Conservation (phyloP, 2,888 invertebrate genomes). For the Lasioglossum pauxillum region DNA sequence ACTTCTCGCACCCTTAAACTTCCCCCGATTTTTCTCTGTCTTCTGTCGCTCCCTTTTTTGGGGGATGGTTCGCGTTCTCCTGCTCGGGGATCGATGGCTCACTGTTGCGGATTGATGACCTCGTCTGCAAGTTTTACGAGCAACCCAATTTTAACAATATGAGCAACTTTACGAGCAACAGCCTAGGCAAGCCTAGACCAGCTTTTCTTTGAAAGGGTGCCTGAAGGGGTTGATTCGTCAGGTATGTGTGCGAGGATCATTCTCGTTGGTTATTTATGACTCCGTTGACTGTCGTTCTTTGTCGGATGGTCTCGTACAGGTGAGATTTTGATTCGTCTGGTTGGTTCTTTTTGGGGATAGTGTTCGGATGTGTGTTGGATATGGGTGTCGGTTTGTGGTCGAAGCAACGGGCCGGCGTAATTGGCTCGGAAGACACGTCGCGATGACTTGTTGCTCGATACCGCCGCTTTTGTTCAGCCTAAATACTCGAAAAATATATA, state of each 20-base stretch:
- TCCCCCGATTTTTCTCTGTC: background rate
- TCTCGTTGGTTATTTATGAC: background rate
- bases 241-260: background rate
- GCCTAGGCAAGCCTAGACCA: too few relatives aligned
- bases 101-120: conserved; percentile 6
- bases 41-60: background rate
- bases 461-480: conserved; percentile 29
- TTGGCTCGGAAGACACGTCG: conserved; percentile 24
- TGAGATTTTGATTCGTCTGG: background rate
- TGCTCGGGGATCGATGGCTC: conserved; percentile 1
- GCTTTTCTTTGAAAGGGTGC: background rate
- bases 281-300: background rate
- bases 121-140: conserved; percentile 14
- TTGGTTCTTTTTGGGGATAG: background rate
- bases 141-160: too few relatives aligned
- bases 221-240: background rate
- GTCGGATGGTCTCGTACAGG: background rate
- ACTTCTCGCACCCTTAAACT: background rate
- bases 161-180: too few relatives aligned
- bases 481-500: conserved; percentile 36
- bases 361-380: background rate
- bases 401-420: conserved; percentile 6
- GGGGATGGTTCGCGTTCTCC: background rate
- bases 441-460: conserved; percentile 59
- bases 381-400: background rate